Evolutionary conservation across 1,140 invertebrate genomes (phyloP).

Genomic region (Calliopsis andreniformis): DNA sequence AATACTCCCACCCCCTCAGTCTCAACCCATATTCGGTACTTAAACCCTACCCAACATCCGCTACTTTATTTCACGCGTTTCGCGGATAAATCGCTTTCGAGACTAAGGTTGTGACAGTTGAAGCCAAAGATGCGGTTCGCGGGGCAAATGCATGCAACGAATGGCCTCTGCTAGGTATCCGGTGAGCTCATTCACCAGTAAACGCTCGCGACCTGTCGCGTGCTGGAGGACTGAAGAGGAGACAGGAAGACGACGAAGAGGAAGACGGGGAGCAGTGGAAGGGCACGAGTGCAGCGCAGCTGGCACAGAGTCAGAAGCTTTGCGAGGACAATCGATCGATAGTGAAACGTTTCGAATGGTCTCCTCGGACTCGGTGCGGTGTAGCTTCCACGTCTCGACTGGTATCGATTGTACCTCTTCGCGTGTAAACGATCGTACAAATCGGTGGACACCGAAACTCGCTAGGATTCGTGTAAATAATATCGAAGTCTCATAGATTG

Average conservation of each 20-base stretch:
- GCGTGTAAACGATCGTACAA: conserved; percentile 42
- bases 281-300: conserved; percentile 13
- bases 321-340: conserved; percentile 67
- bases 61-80: neutral
- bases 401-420: conserved; percentile 33
- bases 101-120: conserved; percentile 28
- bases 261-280: neutral
- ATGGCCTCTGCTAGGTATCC: conserved; percentile 41
- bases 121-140: conserved; percentile 37
- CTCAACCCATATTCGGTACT: neutral
- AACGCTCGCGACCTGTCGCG: conserved; percentile 1
- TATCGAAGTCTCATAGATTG: conserved; percentile 37
- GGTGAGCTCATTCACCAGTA: conserved; percentile 26
- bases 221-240: neutral
- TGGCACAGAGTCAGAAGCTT: conserved; percentile 41
- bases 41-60: neutral
- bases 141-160: conserved; percentile 53
- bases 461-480: conserved; percentile 47
- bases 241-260: neutral
- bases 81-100: no score
- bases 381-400: conserved; percentile 8
- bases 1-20: neutral
- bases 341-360: conserved; percentile 40
- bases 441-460: conserved; percentile 44
- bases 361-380: conserved; percentile 41